These are phyloP conservation scores for Odontamblyopus lacepedii DNA, from an alignment of 2,797 vertebrate species.

Conservation along the genomic window DNA sequence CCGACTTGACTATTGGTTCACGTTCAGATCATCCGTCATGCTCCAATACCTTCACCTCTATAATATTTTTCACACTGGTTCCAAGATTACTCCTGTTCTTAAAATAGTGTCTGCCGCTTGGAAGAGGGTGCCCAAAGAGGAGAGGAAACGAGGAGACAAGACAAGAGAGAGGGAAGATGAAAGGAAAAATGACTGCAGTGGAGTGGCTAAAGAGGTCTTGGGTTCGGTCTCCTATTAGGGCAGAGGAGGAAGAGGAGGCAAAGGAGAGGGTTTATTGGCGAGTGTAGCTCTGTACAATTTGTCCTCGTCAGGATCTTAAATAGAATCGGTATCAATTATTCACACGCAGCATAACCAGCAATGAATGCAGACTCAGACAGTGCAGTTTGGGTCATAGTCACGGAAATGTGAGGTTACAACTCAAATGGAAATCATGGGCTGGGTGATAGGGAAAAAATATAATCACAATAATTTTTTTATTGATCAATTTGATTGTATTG, in stretches of 20 bases:
- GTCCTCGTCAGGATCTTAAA: conserved; percentile 75
- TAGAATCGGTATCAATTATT: conserved; percentile 78
- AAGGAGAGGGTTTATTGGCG: conserved; percentile 65
- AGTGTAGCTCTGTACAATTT: conserved; percentile 64
- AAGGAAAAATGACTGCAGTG: conserved; percentile 56
- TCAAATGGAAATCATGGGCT: not conserved
- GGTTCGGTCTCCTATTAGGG: conserved; percentile 56
- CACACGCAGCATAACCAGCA: conserved; percentile 70
- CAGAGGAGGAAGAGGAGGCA: conserved; percentile 53
- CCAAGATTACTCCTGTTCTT: conserved; percentile 64
- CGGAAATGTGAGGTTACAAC: conserved; percentile 42
- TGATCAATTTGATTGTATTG: no score
- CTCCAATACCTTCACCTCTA: conserved; percentile 34
- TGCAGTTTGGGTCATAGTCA: conserved; percentile 34
- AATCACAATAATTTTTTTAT: no score
- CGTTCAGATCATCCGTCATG: conserved; percentile 38
- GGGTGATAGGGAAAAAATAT: no score
- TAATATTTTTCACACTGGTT: conserved; percentile 44
- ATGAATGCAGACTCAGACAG: conserved; percentile 71
- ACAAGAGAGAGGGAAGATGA: conserved; percentile 37
- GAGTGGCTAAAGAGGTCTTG: conserved; percentile 44
- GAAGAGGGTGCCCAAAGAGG: conserved; percentile 38
- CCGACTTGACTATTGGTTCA: conserved; percentile 26
- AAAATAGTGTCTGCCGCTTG: conserved; percentile 60
- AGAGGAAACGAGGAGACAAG: conserved; percentile 47